Conservation (phyloP, 2,113 vertebrate species). For the Prochilodus magdalenae region DNA sequence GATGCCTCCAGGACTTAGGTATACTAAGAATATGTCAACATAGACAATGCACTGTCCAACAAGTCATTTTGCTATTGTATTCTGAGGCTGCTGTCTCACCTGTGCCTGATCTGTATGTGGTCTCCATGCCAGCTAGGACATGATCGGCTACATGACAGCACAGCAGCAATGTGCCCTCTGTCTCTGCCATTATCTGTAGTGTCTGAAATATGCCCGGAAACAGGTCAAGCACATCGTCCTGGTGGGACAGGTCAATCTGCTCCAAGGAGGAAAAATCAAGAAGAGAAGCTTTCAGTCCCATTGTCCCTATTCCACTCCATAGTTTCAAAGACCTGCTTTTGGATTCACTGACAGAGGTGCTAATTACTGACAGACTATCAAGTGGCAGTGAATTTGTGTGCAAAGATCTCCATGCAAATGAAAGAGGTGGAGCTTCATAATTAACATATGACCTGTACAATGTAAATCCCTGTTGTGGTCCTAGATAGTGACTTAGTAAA, state of each 20-base stretch:
- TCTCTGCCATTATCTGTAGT: conserved; percentile 84
- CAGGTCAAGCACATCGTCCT: conserved; percentile 91
- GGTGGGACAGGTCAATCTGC: conserved; percentile 85
- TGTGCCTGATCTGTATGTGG: conserved; percentile 76
- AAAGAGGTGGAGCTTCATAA: too few relatives aligned
- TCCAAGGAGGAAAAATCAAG: not conserved
- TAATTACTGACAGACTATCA: too few relatives aligned
- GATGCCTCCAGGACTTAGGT: too few relatives aligned
- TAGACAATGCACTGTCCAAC: too few relatives aligned
- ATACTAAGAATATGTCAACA: too few relatives aligned
- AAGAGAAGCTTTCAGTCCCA: not conserved
- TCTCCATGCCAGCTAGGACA: conserved; percentile 93
- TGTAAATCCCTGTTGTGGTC: too few relatives aligned
- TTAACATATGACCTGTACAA: too few relatives aligned
- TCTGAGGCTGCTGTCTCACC: conserved; percentile 50
- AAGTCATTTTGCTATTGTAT: too few relatives aligned
- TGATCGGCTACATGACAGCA: conserved; percentile 91
- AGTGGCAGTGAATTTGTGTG: too few relatives aligned
- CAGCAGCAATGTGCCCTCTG: conserved; percentile 90
- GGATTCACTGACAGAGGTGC: too few relatives aligned
- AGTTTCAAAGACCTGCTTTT: not conserved
- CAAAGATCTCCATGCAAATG: too few relatives aligned
- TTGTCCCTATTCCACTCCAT: not conserved
- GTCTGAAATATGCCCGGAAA: conserved; percentile 93
- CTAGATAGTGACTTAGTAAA: too few relatives aligned